These are phyloP conservation scores for Watsonalla binaria DNA, from an alignment of 2,888 invertebrate genomes.

Conservation along the genomic window DNA sequence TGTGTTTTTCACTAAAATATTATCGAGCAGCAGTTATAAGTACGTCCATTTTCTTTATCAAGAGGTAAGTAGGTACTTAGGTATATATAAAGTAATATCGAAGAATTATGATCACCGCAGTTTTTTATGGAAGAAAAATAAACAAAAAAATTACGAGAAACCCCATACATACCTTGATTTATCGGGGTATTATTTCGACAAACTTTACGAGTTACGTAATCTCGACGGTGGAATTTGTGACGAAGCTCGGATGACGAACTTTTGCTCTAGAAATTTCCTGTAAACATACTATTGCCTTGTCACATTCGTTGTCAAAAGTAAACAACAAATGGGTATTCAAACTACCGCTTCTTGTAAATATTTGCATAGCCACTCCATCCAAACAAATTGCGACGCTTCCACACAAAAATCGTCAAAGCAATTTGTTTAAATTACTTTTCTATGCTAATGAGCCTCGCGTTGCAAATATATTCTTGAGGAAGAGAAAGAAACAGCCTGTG, in stretches of 20 bases:
- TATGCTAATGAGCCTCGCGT: conserved; percentile 66
- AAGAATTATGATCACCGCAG: conserved; percentile 45
- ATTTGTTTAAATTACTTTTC: conserved; percentile 73
- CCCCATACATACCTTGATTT: conserved; percentile 42
- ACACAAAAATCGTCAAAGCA: conserved; percentile 67
- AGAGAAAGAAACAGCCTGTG: conserved; percentile 43
- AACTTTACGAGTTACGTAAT: conserved; percentile 44
- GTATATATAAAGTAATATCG: conserved; percentile 52
- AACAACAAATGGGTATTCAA: conserved; percentile 18
- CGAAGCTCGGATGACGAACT: conserved; percentile 30
- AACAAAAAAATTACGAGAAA: conserved; percentile 45
- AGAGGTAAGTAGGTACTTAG: conserved; percentile 21
- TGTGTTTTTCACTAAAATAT: conserved; percentile 57
- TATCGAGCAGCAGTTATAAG: conserved; percentile 56
- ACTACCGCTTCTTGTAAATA: conserved; percentile 33
- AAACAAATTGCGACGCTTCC: conserved; percentile 53
- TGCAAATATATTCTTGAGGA: conserved; percentile 57
- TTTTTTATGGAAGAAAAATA: conserved; percentile 40
- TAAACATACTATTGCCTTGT: conserved; percentile 25
- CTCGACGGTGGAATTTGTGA: conserved; percentile 37
- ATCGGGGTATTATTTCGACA: conserved; percentile 40
- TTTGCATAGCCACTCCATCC: conserved; percentile 44
- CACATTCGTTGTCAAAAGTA: conserved; percentile 26
- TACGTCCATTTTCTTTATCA: conserved; percentile 47
- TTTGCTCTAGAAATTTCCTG: conserved; percentile 26